Conservation (phyloP, 1,140 invertebrate genomes). For the Kradibia gibbosae region DNA sequence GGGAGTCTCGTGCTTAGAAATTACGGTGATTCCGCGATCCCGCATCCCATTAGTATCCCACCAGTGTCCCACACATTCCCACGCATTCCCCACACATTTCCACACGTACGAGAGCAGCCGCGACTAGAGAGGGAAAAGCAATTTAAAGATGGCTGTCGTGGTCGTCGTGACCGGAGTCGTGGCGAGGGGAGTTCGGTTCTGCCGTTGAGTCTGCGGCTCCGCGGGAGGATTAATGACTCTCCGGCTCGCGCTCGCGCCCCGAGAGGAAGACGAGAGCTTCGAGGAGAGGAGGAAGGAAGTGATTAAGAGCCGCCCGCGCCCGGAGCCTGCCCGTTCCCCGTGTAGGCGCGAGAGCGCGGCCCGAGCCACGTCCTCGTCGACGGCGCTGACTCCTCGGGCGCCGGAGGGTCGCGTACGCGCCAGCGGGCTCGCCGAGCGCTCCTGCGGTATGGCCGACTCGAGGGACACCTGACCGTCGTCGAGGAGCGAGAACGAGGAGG, state of each 20-base stretch:
- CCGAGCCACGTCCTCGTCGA: slow-evolving; percentile 8
- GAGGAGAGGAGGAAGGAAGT: background rate
- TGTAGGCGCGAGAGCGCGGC: background rate
- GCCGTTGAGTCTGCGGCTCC: background rate
- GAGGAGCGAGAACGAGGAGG: background rate
- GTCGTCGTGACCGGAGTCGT: slow-evolving; percentile 9
- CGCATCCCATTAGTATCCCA: no score
- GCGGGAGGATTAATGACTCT: slow-evolving; percentile 16
- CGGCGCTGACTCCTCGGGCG: background rate
- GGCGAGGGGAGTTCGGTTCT: background rate
- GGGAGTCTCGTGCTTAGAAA: background rate
- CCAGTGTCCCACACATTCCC: no score
- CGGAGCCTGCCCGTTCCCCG: background rate
- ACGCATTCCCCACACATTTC: no score
- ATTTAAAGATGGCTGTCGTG: slow-evolving; percentile 19
- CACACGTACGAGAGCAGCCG: no score
- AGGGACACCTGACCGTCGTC: slow-evolving; percentile 39
- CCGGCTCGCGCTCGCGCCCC: background rate
- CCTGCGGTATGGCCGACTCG: background rate
- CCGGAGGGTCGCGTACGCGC: background rate
- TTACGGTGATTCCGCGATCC: background rate
- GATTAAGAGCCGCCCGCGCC: background rate
- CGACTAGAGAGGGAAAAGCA: background rate
- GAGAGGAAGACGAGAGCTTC: background rate
- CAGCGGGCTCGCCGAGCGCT: background rate